Evolutionary conservation across 2,797 vertebrate genomes (phyloP).

Genomic region (Gobio occitaniae): DNA sequence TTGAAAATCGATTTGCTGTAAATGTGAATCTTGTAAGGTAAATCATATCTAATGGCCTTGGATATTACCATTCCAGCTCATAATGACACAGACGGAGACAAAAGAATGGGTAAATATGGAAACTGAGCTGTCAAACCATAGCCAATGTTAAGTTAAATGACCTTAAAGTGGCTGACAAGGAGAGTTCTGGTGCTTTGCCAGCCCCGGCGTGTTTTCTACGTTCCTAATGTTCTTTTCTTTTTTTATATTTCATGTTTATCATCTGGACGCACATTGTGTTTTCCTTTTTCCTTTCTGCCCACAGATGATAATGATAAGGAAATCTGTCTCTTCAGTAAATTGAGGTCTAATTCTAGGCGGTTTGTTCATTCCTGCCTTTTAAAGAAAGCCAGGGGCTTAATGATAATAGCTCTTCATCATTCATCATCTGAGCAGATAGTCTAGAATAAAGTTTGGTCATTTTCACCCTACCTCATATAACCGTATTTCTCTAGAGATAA

Average conservation of each 20-base stretch:
- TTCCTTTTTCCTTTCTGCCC: slow-evolving; percentile 44
- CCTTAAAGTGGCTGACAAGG: slow-evolving; percentile 42
- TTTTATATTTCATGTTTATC: slow-evolving; percentile 56
- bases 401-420: slow-evolving; percentile 41
- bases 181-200: slow-evolving; percentile 43
- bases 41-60: slow-evolving; percentile 37
- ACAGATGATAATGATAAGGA: slow-evolving; percentile 51
- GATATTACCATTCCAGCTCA: slow-evolving; percentile 28
- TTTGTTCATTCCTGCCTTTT: slow-evolving; percentile 52
- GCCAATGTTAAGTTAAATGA: slow-evolving; percentile 30
- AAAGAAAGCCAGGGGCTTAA: slow-evolving; percentile 41
- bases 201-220: slow-evolving; percentile 25
- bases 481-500: slow-evolving; percentile 18
- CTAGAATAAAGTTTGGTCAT: slow-evolving; percentile 6
- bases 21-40: slow-evolving; percentile 37
- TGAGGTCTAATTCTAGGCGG: slow-evolving; percentile 35
- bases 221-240: slow-evolving; percentile 41
- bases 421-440: slow-evolving; percentile 33
- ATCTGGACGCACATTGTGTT: slow-evolving; percentile 39
- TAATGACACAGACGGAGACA: slow-evolving; percentile 35
- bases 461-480: background rate
- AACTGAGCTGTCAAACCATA: slow-evolving; percentile 38
- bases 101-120: slow-evolving; percentile 46
- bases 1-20: slow-evolving; percentile 37
- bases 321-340: slow-evolving; percentile 47